Evolutionary conservation across 2,888 invertebrate genomes (phyloP).

Genomic region (Abscondita cerata): DNA sequence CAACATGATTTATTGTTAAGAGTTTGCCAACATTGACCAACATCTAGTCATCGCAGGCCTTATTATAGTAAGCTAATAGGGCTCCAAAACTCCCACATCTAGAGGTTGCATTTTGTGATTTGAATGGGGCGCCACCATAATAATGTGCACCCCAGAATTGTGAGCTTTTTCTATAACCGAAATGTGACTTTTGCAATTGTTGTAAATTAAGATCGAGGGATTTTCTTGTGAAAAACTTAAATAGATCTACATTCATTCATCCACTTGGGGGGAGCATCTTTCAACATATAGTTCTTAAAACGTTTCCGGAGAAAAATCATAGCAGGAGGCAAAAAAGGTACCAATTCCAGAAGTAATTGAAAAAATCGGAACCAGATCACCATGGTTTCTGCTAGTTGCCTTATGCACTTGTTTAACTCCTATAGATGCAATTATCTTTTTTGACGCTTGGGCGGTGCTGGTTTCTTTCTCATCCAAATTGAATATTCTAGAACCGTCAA

Average conservation of each 20-base stretch:
- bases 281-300: background rate
- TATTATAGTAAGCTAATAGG: background rate
- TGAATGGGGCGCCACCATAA: too few species aligned
- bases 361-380: conserved; percentile 45
- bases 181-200: background rate
- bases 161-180: conserved; percentile 7
- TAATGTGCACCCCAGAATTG: too few species aligned
- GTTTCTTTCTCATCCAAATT: conserved; percentile 1
- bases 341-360: background rate
- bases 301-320: background rate
- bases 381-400: conserved; percentile 48
- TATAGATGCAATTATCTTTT: conserved; percentile 40
- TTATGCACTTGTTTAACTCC: conserved; percentile 44
- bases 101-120: conserved; percentile 8
- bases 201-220: background rate
- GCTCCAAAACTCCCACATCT: background rate
- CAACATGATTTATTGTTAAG: too few species aligned
- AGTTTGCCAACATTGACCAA: background rate
- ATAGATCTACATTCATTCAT: background rate
- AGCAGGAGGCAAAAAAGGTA: background rate
- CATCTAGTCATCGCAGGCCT: background rate
- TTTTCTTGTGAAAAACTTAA: background rate
- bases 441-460: conserved; percentile 18
- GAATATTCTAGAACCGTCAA: conserved; percentile 41
- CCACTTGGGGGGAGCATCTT: conserved; percentile 14